Conservation (phyloP, 2,113 vertebrate genomes). For the Petroica traversi region DNA sequence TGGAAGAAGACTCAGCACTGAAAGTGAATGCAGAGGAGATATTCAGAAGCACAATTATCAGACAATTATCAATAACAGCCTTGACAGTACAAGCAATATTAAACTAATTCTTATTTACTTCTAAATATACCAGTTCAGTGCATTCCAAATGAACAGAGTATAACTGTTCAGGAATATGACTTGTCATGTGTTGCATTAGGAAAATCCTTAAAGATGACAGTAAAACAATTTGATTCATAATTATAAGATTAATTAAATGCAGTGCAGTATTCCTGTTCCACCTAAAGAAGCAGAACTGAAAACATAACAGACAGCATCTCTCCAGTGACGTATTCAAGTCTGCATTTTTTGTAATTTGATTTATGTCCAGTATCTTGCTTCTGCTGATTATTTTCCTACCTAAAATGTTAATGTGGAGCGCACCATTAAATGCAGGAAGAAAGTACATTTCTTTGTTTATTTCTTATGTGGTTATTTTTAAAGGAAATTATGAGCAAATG, state of each 20-base stretch:
- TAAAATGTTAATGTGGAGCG: background rate
- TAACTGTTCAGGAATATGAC: conserved; percentile 41
- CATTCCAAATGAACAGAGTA: conserved; percentile 49
- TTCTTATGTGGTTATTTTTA: conserved; percentile 41
- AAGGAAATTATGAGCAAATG: conserved; percentile 19
- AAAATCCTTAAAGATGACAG: conserved; percentile 42
- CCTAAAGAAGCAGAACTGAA: conserved; percentile 25
- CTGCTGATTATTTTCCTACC: conserved; percentile 23
- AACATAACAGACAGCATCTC: background rate
- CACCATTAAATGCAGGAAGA: background rate
- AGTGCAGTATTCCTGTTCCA: conserved; percentile 29
- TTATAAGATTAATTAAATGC: conserved; percentile 35
- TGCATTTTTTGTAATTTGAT: conserved; percentile 36
- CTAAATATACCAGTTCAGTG: conserved; percentile 40
- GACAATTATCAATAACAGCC: conserved; percentile 35
- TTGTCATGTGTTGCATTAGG: conserved; percentile 29
- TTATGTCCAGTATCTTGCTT: conserved; percentile 18
- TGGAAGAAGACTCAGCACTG: background rate
- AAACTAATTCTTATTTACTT: conserved; percentile 53
- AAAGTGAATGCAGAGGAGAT: conserved; percentile 27
- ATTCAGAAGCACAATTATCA: conserved; percentile 47
- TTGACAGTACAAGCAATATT: conserved; percentile 19
- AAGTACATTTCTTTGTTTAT: conserved; percentile 36
- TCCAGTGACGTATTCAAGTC: conserved; percentile 11
- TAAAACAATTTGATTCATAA: conserved; percentile 56